phyloP scores from a whole-genome alignment of 2,888 invertebrate species.

The Patella pellucida region DNA sequence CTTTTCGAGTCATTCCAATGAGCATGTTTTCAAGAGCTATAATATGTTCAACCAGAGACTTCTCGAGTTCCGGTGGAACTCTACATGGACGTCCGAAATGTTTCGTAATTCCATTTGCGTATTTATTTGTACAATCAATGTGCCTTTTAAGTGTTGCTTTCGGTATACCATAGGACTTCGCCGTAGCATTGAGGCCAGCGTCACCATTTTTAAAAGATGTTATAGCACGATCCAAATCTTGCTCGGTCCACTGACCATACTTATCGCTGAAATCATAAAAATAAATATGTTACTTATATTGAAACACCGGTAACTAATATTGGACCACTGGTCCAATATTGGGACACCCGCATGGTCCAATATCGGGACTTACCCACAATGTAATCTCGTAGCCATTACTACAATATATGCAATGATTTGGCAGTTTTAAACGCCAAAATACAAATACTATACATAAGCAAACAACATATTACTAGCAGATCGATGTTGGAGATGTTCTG shows the following conservation, averaged over 20 bases:
- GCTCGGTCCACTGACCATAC: not conserved
- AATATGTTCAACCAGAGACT: slow-evolving; percentile 3
- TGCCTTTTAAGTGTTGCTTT: slow-evolving; percentile 19
- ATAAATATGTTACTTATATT: too few species aligned
- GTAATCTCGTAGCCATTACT: too few species aligned
- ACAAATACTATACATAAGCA: too few species aligned
- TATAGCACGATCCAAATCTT: slow-evolving; percentile 8
- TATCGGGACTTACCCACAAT: too few species aligned
- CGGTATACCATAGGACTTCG: slow-evolving; percentile 11
- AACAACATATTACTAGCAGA: too few species aligned
- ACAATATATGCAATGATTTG: too few species aligned
- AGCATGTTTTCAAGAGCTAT: not conserved
- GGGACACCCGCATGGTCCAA: too few species aligned
- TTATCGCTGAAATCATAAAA: too few species aligned
- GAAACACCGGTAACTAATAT: too few species aligned
- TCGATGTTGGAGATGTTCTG: too few species aligned
- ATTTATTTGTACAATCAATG: slow-evolving; percentile 13
- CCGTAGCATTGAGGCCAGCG: not conserved
- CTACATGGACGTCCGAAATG: not conserved
- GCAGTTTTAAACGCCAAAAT: too few species aligned
- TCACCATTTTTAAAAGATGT: slow-evolving; percentile 17
- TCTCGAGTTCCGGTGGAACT: not conserved
- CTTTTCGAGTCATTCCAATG: slow-evolving; percentile 18
- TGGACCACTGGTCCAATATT: too few species aligned
- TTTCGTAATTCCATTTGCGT: slow-evolving; percentile 10